Conservation (phyloP, 92 coral and sea anemone genomes). For the Siderastrea radians region DNA sequence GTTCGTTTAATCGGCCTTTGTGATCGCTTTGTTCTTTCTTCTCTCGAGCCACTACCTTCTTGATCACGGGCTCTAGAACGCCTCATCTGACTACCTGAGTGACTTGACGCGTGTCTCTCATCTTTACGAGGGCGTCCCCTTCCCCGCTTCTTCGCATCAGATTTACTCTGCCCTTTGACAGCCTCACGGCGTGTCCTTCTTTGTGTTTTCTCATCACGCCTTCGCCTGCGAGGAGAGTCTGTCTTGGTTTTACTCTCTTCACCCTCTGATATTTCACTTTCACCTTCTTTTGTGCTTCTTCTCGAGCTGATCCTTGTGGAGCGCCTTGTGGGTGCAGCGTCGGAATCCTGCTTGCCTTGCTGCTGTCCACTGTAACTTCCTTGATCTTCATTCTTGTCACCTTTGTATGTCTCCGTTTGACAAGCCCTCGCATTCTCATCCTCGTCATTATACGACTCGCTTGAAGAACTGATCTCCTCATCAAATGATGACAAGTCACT, state of each 20-base stretch:
- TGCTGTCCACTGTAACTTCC: background rate
- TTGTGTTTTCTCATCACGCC: constrained; percentile 9
- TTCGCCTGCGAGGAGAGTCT: constrained; percentile 22
- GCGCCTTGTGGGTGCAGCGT: constrained; percentile 43
- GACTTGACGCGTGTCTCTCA: constrained; percentile 26
- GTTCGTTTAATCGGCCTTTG: constrained; percentile 87
- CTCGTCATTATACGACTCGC: constrained; percentile 51
- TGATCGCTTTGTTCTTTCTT: constrained; percentile 75
- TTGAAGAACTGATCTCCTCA: constrained; percentile 82
- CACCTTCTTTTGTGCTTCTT: constrained; percentile 72
- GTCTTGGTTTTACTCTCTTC: constrained; percentile 26
- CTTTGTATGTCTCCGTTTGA: background rate
- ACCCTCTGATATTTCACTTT: constrained; percentile 54
- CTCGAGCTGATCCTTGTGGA: constrained; percentile 75
- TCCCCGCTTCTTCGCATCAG: constrained; percentile 63
- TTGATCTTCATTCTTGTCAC: constrained; percentile 6
- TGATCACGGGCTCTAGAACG: constrained; percentile 37
- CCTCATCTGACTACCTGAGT: constrained; percentile 17
- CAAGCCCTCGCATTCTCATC: constrained; percentile 33
- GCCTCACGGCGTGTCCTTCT: constrained; percentile 14
- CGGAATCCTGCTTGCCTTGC: constrained; percentile 29
- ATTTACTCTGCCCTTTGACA: constrained; percentile 1
- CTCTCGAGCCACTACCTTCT: constrained; percentile 37
- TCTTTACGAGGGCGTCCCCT: constrained; percentile 88
- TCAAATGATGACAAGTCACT: constrained; percentile 98